phyloP scores from a whole-genome alignment of 2,797 vertebrate genomes.

The Phataginus tetradactyla region DNA sequence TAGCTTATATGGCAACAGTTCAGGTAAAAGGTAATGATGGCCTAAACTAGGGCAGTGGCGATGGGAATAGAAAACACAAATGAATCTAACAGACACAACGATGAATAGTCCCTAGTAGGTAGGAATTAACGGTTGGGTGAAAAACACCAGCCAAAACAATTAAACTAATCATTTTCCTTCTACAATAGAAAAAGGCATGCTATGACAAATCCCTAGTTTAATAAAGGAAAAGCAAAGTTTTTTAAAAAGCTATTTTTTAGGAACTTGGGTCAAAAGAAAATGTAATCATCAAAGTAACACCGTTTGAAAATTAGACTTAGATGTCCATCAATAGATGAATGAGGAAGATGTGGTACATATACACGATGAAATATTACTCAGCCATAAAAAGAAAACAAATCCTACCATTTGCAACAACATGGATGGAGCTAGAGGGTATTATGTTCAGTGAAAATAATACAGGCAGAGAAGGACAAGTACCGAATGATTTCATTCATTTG shows the following conservation, averaged over 20 bases:
- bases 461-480: no score
- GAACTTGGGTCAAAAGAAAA: constrained; percentile 34
- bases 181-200: background rate
- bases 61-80: constrained; percentile 41
- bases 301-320: background rate
- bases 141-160: constrained; percentile 58
- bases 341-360: no score
- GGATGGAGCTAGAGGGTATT: no score
- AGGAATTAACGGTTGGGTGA: constrained; percentile 51
- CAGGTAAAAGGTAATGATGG: constrained; percentile 63
- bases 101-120: constrained; percentile 32
- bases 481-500: no score
- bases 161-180: constrained; percentile 44
- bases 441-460: no score
- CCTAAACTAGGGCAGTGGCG: constrained; percentile 63
- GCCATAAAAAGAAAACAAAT: no score
- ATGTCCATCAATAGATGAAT: no score
- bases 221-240: background rate
- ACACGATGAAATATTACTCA: no score
- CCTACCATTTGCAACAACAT: no score
- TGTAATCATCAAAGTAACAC: background rate
- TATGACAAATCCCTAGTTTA: constrained; percentile 36
- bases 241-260: background rate
- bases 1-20: constrained; percentile 2
- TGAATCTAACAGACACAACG: constrained; percentile 42